Evolutionary conservation across 2,797 vertebrate species (phyloP).

Genomic region (Lepilemur ruficaudatus): DNA sequence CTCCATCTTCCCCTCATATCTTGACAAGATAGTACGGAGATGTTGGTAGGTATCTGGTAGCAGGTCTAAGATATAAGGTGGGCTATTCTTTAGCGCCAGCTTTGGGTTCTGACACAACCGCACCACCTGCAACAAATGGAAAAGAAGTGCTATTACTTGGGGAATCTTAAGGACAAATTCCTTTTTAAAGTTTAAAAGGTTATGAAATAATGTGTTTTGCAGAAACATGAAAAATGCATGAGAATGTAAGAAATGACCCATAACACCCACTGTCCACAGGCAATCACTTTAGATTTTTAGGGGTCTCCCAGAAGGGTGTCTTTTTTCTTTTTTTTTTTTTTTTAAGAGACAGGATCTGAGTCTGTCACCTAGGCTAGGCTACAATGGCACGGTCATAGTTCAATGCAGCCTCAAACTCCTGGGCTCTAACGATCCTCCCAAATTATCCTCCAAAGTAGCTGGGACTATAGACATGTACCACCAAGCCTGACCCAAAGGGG

Average conservation of each 20-base stretch:
- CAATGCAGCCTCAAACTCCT: no score
- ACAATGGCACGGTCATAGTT: no score
- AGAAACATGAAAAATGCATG: conserved; percentile 19
- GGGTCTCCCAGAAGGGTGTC: not conserved
- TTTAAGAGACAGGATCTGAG: no score
- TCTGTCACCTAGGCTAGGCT: no score
- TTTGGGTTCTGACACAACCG: conserved; percentile 98
- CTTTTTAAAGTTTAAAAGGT: conserved; percentile 22
- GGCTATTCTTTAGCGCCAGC: conserved; percentile 98
- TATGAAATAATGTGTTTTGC: conserved; percentile 19
- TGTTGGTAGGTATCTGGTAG: conserved; percentile 99
- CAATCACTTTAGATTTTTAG: not conserved
- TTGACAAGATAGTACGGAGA: conserved; percentile 95
- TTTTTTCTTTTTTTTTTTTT: no score
- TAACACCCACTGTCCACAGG: not conserved
- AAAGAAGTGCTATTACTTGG: conserved; percentile 63
- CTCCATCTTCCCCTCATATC: conserved; percentile 99
- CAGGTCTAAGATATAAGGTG: conserved; percentile 98
- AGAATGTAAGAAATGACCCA: conserved; percentile 42
- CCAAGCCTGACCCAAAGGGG: no score
- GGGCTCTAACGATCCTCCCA: no score
- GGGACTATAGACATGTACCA: no score
- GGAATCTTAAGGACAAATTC: conserved; percentile 55
- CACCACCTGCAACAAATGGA: conserved; percentile 90
- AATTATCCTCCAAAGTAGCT: no score